Base-by-base conservation (phyloP, 2,797 vertebrate species). In the Acipenser oxyrinchus region DNA sequence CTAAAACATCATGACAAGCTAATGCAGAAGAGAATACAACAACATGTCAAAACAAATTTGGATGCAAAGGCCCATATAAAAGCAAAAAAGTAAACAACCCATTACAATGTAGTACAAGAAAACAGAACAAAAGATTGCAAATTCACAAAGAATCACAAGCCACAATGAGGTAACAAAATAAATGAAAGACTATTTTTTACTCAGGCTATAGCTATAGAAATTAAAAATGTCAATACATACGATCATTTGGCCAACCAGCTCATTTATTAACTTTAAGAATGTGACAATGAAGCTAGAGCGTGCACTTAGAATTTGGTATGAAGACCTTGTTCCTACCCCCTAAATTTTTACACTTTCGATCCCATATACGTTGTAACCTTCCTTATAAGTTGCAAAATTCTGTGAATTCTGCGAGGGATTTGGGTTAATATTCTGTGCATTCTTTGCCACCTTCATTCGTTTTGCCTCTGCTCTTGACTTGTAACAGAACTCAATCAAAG, bases 291-390 rank as follows among this genome's bases (percentile, higher is more conserved):
- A 93, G 90, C 91, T 91, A 92, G 71, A 84, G 80, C 86, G 79
- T 90, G 89, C 86, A 89, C 77, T 82, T 81, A 85, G 70, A 89
- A 88, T 80, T 82, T 85, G 81, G 75, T 88, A 91, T 84, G 87
- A 92, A 94, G 94, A 89, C 93, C 96, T 95, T 73, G 87, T 94
- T 96, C 96, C 95, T 98, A 98, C 96, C 97, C 96, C 94, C 95
- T 99, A 99, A 95, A 99, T 99, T 95, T 99, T 99, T 96, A 99
- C 97, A 98, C 97, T 99, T 95, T 99, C 97, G 95, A 99, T 99
- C 91, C 97, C 97, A 95, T 99, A 99, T 91, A 99, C 97, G 97
- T 99, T 99, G 97, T 99, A 99, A 96, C 97, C 97, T 98, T 99
- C 97, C 97, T 99, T 99, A 93, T 99, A 99, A 93, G 97, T 99